Base-by-base conservation (phyloP, 92 coral and sea anemone species). In the Paramuricea clavata region DNA sequence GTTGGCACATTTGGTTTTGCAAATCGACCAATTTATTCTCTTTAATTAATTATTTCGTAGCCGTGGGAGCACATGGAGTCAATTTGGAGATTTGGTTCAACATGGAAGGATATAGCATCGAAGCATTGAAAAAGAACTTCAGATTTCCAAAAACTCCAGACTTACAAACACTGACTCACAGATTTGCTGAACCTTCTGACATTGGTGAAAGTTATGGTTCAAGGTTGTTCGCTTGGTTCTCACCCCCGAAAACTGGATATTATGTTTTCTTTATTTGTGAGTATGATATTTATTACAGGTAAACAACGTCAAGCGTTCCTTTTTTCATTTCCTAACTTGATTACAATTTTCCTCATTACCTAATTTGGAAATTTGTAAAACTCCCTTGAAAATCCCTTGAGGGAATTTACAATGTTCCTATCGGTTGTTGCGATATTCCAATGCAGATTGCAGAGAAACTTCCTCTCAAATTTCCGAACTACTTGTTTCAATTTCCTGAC, bases 141-240 rank as follows among this genome's bases (percentile, higher is more conserved):
- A 84, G 96, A 21, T 95, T 64, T 78, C 98, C 98, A 0, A 82
- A 72, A 2, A 77, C 93, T 74, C 98, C 98, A 9, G 89, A 92
- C 57, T 85, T 77, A 65, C 57, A 50, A 13, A 69, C 76, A 16
- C 71, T 89, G 68, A 70, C 87, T 5, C 78, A 90, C 19, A 81
- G 79, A 1, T 95, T 89, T 81, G 59, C 81, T 2, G 98, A 95
- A 54, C 98, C 98, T 17, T 28, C 26, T 52, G 86, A 95, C 81
- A 94, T 97, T 94, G 98, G 96, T 5, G 96, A 95, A 81, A 87
- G 92, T 3, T 95, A 65, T 75, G 98, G 98, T 11, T 95, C 98
- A 2, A 76, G 95, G 74, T 73, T 95, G 81, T 89, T 88, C 22
- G 98, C 92, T 1, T 91, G 89, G 76, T 95, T 95, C 72, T 90